Percentiles rank a stretch among this genome's conserved stretches.
These are phyloP conservation scores for Martes martes DNA, from an alignment of 2,113 vertebrate species.

Conservation along the genomic window DNA sequence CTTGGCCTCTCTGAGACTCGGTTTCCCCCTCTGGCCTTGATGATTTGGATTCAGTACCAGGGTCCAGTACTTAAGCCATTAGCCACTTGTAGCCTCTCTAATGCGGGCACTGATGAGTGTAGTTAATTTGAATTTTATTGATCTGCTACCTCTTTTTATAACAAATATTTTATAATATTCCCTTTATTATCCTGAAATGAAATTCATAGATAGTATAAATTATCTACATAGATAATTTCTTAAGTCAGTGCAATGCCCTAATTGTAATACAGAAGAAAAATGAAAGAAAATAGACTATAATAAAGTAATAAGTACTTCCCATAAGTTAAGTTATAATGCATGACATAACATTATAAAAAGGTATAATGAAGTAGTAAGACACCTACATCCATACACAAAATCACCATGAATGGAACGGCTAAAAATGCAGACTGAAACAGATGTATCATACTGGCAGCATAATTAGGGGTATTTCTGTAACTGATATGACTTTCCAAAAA, in stretches of 20 bases:
- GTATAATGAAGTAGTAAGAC: not conserved
- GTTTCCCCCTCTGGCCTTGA: not conserved
- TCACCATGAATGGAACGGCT: not conserved
- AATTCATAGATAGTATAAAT: constrained; percentile 14
- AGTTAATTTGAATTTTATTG: not conserved
- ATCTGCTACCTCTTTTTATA: not conserved
- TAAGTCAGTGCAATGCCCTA: not conserved
- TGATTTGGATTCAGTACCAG: not conserved
- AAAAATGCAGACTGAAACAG: not conserved
- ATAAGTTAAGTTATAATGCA: not conserved
- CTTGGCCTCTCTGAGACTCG: not conserved
- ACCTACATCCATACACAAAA: not conserved
- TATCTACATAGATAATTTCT: not conserved
- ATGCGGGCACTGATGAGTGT: not conserved
- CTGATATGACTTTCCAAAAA: constrained; percentile 2
- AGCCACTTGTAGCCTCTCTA: not conserved
- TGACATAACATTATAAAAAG: not conserved
- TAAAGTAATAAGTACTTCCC: constrained; percentile 17
- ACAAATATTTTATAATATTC: not conserved
- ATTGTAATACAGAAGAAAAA: not conserved
- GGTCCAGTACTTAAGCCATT: not conserved
- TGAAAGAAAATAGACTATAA: constrained; percentile 23
- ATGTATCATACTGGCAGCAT: not conserved
- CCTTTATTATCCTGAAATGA: constrained; percentile 30
- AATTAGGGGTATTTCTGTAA: not conserved